phyloP scores from a whole-genome alignment of 2,888 invertebrate genomes.

The Dendrolimus houi region DNA sequence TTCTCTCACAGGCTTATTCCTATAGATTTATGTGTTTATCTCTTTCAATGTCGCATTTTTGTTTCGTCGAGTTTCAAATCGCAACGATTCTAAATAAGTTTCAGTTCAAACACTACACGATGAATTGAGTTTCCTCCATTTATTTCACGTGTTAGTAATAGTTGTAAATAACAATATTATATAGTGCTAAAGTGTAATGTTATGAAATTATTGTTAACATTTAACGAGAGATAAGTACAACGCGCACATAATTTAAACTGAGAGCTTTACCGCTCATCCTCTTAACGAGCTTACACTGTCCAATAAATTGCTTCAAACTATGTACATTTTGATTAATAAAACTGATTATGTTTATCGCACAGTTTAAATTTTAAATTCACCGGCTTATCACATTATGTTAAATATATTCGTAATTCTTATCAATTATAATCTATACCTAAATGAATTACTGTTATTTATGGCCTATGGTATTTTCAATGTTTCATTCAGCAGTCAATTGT shows the following conservation, averaged over 20 bases:
- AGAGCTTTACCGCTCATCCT: constrained; percentile 54
- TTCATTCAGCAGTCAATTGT: too few relatives aligned
- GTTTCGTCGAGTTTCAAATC: too few relatives aligned
- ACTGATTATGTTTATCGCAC: constrained; percentile 48
- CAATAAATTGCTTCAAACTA: constrained; percentile 57
- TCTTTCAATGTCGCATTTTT: too few relatives aligned
- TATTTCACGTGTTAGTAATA: not conserved
- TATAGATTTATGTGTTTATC: too few relatives aligned
- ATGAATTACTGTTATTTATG: too few relatives aligned
- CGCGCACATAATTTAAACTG: constrained; percentile 47
- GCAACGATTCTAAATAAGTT: too few relatives aligned
- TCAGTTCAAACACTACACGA: too few relatives aligned
- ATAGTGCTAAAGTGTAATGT: constrained; percentile 13
- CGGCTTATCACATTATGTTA: constrained; percentile 36
- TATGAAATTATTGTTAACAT: constrained; percentile 36
- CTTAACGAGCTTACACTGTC: constrained; percentile 53
- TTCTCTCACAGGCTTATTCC: too few relatives aligned
- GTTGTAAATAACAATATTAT: not conserved
- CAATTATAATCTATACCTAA: too few relatives aligned
- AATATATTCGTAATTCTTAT: constrained; percentile 28
- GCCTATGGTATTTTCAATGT: too few relatives aligned
- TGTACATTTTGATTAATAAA: constrained; percentile 57
- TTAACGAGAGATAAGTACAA: constrained; percentile 26
- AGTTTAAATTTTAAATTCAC: constrained; percentile 43
- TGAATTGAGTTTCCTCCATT: not conserved